These are phyloP conservation scores for Ornithoptera priamus DNA, from an alignment of 2,888 invertebrate species.

Conservation along the genomic window DNA sequence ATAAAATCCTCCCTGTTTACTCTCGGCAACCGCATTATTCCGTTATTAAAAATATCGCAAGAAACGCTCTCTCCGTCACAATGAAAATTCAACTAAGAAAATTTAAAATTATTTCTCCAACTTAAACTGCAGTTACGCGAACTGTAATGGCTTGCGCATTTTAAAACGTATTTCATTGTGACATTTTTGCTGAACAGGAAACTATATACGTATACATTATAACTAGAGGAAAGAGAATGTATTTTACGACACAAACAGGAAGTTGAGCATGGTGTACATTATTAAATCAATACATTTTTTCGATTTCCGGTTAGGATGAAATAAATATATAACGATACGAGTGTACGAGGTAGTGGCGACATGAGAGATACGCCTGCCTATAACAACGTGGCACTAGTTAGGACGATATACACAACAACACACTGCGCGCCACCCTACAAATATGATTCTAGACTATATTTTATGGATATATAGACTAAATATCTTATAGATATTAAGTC, in stretches of 20 bases:
- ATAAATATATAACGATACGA: too few species aligned
- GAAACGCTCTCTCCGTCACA: slow-evolving; percentile 7
- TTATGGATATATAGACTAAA: too few species aligned
- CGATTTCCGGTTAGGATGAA: neutral
- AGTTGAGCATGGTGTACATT: neutral
- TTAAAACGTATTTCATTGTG: slow-evolving; percentile 14
- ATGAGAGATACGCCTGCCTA: too few species aligned
- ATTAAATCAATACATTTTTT: neutral
- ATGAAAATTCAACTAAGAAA: slow-evolving; percentile 10
- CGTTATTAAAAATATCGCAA: slow-evolving; percentile 12
- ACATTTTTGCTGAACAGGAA: slow-evolving; percentile 7
- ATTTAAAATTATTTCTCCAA: slow-evolving; percentile 11
- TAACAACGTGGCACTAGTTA: too few species aligned
- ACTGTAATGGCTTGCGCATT: slow-evolving; percentile 9
- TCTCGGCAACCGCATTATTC: slow-evolving; percentile 2
- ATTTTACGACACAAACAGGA: neutral
- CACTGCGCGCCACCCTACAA: too few species aligned
- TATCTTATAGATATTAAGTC: too few species aligned
- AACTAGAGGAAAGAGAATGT: neutral
- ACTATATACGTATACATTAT: neutral
- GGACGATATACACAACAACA: too few species aligned
- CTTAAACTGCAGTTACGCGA: slow-evolving; percentile 16
- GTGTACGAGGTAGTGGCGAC: too few species aligned
- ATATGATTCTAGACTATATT: too few species aligned
- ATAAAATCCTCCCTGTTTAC: neutral